Evolutionary conservation across 2,797 vertebrate species (phyloP), one percentile per base, ranked within the genome.

Genomic region (Tiaroga cobitis): DNA sequence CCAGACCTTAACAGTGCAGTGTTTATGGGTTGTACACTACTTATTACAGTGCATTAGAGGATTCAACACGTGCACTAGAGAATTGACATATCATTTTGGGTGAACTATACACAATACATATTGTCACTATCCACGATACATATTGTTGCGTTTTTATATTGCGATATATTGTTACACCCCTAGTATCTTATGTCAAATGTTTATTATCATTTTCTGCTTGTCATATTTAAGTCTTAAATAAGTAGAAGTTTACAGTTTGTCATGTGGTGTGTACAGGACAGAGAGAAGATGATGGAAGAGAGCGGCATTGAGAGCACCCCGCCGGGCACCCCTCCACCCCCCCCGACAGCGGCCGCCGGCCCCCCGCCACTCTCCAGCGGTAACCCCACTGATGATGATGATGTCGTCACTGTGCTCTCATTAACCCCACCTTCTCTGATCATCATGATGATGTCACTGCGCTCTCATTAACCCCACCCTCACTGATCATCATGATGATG

Each of bases 221-320:
- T 75, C 46, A 32, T 32, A 3, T 49, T 5, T 49, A 49, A 49
- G 46, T 49, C 46, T 5, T 16, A 10, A 46, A 46, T 46, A 49
- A 46, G 46, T 46, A 46, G 46, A 16, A 49, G 46, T 49, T 49
- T 49, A 49, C 46, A 49, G 4, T 16, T 49, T 49, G 3, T 69
- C 3, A 69, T 69, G 37, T 69, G 18, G 8, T 37, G 16, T 69
- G 34, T 24, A 6, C 37, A n/a, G 41, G 72, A 85, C 8, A 85
- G 87, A 59, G 83, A 89, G 85, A 98, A 97, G 90, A 99, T 99
- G 98, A 99, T 99, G 98, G 97, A 99, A 96, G 98, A 99, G 91
- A 99, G 97, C 83, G 97, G 97, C 85, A 96, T 98, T 92, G 98
- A 99, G 93, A 96, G 95, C 0, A 98, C 97, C 0, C 98, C 97